Evolutionary conservation across 2,113 vertebrate genomes (phyloP), one percentile per base, ranked within the genome.

Genomic region (Sisor rabdophorus): DNA sequence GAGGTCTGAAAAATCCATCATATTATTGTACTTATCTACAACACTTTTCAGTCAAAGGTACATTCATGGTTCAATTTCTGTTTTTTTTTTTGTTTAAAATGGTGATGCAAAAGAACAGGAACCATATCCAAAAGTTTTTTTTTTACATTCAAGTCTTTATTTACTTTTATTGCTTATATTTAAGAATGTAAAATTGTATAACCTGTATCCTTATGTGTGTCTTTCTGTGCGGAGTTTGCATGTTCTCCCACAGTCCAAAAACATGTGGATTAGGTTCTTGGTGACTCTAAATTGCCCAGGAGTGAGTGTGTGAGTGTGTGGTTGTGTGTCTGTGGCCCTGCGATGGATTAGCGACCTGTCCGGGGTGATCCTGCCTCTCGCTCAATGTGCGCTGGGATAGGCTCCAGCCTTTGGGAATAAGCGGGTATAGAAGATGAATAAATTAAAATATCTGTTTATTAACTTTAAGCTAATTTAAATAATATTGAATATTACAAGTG

Each of bases 401-500:
- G n/a, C n/a, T n/a, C n/a, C n/a, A n/a, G n/a, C n/a, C n/a, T n/a
- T n/a, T n/a, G n/a, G n/a, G n/a, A n/a, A n/a, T n/a, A n/a, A n/a
- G n/a, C n/a, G n/a, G n/a, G n/a, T n/a, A n/a, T n/a, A n/a, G n/a
- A n/a, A n/a, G n/a, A n/a, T n/a, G n/a, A n/a, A n/a, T 36, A 36
- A 36, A 36, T 4, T 36, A 36, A 36, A 36, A 36, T 36, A 36
- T 36, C 32, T 36, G 7, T 36, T 36, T 36, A 36, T 36, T 36
- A 36, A 36, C 3, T 32, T 20, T 13, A 22, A 15, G 4, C 20
- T 40, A 79, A 82, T 28, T 61, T 64, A 63, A 58, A 73, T 69
- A 69, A 24, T 13, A 72, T 61, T 47, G 68, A 76, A 76, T 63
- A 79, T 79, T 79, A 54, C 17, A 44, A 36, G 70, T 75, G 19